phyloP scores from a whole-genome alignment of 1,140 invertebrate species.

The Aphelenchoides fujianensis region DNA sequence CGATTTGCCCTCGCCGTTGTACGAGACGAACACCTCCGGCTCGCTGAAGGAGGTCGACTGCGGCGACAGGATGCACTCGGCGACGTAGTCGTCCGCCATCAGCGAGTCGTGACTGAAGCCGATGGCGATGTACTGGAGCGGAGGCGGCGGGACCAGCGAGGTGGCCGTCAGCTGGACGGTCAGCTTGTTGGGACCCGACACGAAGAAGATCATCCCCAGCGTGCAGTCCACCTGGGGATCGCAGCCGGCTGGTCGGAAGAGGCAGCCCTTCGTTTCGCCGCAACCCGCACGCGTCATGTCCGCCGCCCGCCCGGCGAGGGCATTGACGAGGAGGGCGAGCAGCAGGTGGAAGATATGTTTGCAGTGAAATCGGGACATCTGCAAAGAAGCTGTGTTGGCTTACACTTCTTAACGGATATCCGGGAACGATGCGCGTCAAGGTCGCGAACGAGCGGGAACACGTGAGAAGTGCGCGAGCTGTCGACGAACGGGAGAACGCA shows the following conservation, averaged over 20 bases:
- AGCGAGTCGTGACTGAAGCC: slow-evolving; percentile 44
- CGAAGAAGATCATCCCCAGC: slow-evolving; percentile 46
- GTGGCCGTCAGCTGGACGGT: slow-evolving; percentile 43
- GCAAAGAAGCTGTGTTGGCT: no score
- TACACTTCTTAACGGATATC: no score
- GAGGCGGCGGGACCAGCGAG: slow-evolving; percentile 37
- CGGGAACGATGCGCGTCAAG: no score
- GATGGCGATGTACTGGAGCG: slow-evolving; percentile 48
- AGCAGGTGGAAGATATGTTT: no score
- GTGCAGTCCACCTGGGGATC: slow-evolving; percentile 53
- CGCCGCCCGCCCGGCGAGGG: slow-evolving; percentile 8
- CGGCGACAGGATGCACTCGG: slow-evolving; percentile 43
- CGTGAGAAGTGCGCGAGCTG: background rate
- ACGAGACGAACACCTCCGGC: slow-evolving; percentile 48
- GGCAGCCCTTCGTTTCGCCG: slow-evolving; percentile 50
- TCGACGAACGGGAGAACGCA: background rate
- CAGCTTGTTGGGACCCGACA: slow-evolving; percentile 40
- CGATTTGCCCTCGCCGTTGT: slow-evolving; percentile 42
- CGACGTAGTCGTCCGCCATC: slow-evolving; percentile 53
- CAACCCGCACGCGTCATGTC: slow-evolving; percentile 38
- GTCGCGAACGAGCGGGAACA: no score
- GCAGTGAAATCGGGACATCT: no score
- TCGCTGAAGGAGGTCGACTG: slow-evolving; percentile 24
- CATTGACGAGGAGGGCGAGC: background rate
- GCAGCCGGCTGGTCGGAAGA: slow-evolving; percentile 52